Evolutionary conservation across 2,113 vertebrate species (phyloP), one percentile per base, ranked within the genome.

Genomic region (Eptesicus fuscus): DNA sequence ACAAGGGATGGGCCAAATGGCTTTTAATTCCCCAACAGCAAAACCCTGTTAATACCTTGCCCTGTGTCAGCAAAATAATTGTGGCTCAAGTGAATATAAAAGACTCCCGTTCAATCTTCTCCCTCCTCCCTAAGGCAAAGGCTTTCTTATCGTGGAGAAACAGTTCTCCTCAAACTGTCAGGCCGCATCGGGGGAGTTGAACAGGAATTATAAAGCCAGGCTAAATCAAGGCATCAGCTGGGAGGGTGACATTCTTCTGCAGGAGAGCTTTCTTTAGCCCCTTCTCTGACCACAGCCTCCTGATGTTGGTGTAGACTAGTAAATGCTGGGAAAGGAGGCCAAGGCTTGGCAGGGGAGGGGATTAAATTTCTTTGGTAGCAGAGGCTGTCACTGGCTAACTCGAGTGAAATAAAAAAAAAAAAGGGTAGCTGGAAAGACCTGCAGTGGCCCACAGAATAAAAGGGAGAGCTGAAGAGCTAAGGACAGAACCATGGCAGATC

Each of bases 21-120:
- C 91, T 97, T 96, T 97, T 96, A 98, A 98, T 97, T 98, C 97
- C 96, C 98, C 96, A 56, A 59, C 91, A 98, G 95, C 88, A 96
- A 98, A 98, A 98, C 96, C 96, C 97, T 98, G 97, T 98, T 98
- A 98, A 98, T 98, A 96, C 97, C 97, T 98, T 98, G 97, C 97
- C 98, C 98, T 98, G 97, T 97, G 97, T 98, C 97, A 98, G 97
- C 98, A 97, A 98, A 98, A 98, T 96, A 97, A 98, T 98, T 98
- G 96, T 98, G 96, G 97, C 98, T 98, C 98, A 98, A 98, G 98
- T 98, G 98, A 97, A 98, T 98, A 97, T 98, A 98, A 98, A 98
- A 97, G 95, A 98, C 92, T 97, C 79, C 35, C 92, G 84, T 98
- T 98, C 98, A 98, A 98, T 98, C 97, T 97, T 96, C 98, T 98